Evolutionary conservation across 2,113 vertebrate genomes (phyloP).

Genomic region (Octodon degus): DNA sequence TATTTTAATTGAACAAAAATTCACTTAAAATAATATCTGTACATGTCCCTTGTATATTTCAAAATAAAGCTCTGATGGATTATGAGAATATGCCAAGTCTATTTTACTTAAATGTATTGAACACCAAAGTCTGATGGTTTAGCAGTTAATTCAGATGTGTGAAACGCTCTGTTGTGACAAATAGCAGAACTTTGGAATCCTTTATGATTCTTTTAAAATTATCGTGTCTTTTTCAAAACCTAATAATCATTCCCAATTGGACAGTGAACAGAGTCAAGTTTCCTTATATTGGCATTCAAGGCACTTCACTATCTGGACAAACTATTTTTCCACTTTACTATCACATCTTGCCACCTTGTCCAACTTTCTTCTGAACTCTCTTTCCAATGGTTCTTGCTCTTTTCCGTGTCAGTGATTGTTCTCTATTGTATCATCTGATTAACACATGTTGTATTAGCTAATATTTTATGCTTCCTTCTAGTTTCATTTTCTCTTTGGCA

Average conservation of each 20-base stretch:
- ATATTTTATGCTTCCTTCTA: not conserved
- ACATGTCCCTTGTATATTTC: constrained; percentile 41
- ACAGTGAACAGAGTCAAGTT: not conserved
- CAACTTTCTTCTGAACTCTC: constrained; percentile 34
- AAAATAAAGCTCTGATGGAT: not conserved
- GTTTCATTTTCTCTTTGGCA: not conserved
- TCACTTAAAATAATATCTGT: constrained; percentile 32
- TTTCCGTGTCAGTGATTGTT: not conserved
- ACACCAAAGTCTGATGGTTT: constrained; percentile 1
- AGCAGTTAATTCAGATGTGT: not conserved
- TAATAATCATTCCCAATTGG: not conserved
- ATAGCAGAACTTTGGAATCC: not conserved
- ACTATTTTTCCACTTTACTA: not conserved
- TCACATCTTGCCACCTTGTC: not conserved
- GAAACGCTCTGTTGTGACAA: constrained; percentile 30
- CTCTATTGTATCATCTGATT: not conserved
- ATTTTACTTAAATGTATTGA: constrained; percentile 6
- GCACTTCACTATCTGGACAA: not conserved
- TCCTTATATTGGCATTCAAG: not conserved
- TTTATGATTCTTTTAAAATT: not conserved
- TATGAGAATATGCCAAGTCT: not conserved
- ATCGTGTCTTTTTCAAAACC: constrained; percentile 29
- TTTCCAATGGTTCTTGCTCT: not conserved
- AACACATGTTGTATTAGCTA: not conserved
- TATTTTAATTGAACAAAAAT: constrained; percentile 66